phyloP scores from a whole-genome alignment of 2,888 invertebrate genomes.

The Drosophila hawaiiensis region DNA sequence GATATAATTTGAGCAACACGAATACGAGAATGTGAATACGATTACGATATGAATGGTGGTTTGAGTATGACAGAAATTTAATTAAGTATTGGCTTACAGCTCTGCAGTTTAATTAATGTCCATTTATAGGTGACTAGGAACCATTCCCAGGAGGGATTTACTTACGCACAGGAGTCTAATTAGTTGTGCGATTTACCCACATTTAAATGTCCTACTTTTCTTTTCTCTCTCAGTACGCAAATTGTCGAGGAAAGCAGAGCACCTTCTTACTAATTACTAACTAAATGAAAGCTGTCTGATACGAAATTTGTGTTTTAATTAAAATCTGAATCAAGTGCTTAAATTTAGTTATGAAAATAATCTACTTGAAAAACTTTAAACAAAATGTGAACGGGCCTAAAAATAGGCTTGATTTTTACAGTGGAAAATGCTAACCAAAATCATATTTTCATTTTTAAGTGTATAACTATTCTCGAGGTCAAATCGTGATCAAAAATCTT shows the following conservation, averaged over 20 bases:
- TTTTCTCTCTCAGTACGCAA: not conserved
- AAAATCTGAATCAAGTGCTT: not conserved
- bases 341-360: not conserved
- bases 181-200: conserved; percentile 54
- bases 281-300: conserved; percentile 7
- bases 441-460: too few relatives aligned
- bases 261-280: conserved; percentile 5
- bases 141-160: conserved; percentile 27
- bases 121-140: conserved; percentile 20
- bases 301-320: not conserved
- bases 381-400: not conserved
- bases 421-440: not conserved
- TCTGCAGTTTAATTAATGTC: conserved; percentile 69
- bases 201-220: conserved; percentile 7
- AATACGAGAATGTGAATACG: conserved; percentile 9
- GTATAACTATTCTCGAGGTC: too few relatives aligned
- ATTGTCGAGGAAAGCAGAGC: not conserved
- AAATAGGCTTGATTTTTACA: not conserved
- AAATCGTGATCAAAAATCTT: too few relatives aligned
- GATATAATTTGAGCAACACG: conserved; percentile 55
- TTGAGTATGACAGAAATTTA: not conserved
- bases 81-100: conserved; percentile 52
- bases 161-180: conserved; percentile 28
- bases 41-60: not conserved
- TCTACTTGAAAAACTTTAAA: not conserved